A percentile compares a stretch with the other conserved stretches of the same genome.
phyloP scores from a whole-genome alignment of 2,888 invertebrate species.

The Protophormia terraenovae region DNA sequence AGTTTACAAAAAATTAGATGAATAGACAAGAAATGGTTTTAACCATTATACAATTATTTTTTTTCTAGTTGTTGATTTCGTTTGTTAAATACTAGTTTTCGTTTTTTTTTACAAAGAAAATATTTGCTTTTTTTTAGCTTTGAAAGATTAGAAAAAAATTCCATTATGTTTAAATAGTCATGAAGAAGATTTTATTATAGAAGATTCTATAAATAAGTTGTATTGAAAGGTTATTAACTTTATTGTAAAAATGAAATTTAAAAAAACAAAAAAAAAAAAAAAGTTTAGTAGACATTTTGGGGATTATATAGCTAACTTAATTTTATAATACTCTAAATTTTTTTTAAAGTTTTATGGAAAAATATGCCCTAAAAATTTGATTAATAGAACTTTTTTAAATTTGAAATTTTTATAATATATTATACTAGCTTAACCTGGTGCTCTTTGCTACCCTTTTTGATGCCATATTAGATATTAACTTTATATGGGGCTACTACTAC shows the following conservation, averaged over 20 bases:
- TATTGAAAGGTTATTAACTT: slow-evolving; percentile 1
- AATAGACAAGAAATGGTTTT: slow-evolving; percentile 24
- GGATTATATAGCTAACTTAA: too few species aligned
- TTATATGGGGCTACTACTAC: too few species aligned
- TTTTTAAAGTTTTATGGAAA: too few species aligned
- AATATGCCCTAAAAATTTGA: too few species aligned
- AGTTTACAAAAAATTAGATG: background rate
- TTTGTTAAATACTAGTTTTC: slow-evolving; percentile 10
- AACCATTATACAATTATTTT: background rate
- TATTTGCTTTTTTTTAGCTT: background rate
- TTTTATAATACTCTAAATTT: too few species aligned
- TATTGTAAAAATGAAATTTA: background rate
- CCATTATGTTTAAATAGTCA: background rate
- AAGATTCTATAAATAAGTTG: background rate
- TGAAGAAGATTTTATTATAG: background rate
- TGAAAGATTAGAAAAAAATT: background rate
- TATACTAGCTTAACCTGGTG: too few species aligned
- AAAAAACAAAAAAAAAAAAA: too few species aligned
- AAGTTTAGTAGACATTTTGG: too few species aligned
- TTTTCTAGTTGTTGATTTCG: background rate
- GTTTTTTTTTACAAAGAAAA: background rate
- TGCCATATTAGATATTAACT: too few species aligned
- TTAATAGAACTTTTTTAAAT: too few species aligned
- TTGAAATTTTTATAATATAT: too few species aligned
- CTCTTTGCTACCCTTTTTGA: too few species aligned